Conservation (phyloP, 2,888 invertebrate genomes). For the Erpobdella octoculata region DNA sequence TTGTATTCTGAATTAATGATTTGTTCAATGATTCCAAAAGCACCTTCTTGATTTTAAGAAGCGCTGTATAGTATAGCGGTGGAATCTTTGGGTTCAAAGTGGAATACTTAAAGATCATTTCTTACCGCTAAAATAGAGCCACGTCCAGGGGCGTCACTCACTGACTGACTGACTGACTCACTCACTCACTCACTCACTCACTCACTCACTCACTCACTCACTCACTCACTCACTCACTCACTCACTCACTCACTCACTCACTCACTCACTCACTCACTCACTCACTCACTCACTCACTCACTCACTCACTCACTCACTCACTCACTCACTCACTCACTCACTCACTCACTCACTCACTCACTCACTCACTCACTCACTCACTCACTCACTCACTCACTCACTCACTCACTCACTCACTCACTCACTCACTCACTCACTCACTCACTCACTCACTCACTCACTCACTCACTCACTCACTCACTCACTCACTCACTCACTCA, state of each 20-base stretch:
- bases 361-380: background rate
- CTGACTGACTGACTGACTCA: conserved; percentile 32
- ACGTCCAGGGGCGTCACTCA: no score
- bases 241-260: conserved; percentile 23
- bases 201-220: conserved; percentile 34
- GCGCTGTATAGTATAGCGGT: no score
- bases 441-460: background rate
- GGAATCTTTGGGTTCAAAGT: no score
- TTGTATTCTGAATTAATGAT: no score
- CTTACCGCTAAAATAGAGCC: no score
- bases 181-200: conserved; percentile 34
- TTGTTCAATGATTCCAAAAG: no score
- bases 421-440: background rate
- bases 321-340: background rate
- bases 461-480: background rate
- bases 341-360: background rate
- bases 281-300: background rate
- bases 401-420: background rate
- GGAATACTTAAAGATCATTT: no score
- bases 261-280: background rate
- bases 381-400: background rate
- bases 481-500: background rate
- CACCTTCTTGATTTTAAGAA: no score
- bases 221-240: conserved; percentile 33
- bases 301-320: background rate